Base-by-base conservation (phyloP, 2,113 vertebrate genomes). In the Carettochelys insculpta region DNA sequence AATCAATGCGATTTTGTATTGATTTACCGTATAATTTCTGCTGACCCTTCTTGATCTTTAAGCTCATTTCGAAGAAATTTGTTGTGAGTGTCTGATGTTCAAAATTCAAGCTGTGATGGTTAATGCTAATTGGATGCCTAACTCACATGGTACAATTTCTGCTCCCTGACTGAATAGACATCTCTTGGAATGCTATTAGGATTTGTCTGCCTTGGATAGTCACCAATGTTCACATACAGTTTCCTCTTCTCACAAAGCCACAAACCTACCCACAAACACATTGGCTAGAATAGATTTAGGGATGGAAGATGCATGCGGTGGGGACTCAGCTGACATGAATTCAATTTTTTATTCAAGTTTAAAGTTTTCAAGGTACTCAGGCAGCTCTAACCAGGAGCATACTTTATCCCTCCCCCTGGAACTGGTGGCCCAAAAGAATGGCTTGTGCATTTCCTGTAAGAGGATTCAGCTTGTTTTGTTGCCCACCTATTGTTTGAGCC, bases 361-460 rank as follows among this genome's bases (percentile, higher is more conserved):
- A 96, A 96, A 92, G 41, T 54, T 76, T 84, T 92, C 50, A 50
- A 91, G 92, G 76, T 92, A 89, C 83, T 90, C 86, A 45, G 45
- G n/a, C 85, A 56, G 82, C 95, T 95, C 90, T 89, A 79, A 93
- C 89, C n/a, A 94, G 48, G 24, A 94, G 41, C 50, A 52, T 86
- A 68, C 91, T 87, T 56, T 85, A 75, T 58, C 89, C 87, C 90
- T 94, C 82, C 56, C 94, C 89, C 91, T 94, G 92, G 92, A 96
- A 87, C 71, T 80, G 95, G 89, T 1, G 4, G 81, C 68, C 86
- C n/a, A 65, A 85, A 95, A 96, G 91, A 94, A 93, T 80, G 47
- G 77, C 65, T 90, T 90, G 38, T 77, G 54, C 10, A 1, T 91
- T 77, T 88, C 95, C 81, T 95, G 65, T 38, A 45, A 0, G 2